Percentiles rank a stretch among this genome's conserved stretches.
phyloP scores from a whole-genome alignment of 2,113 vertebrate species.

The Sinocyclocheilus rhinocerous region DNA sequence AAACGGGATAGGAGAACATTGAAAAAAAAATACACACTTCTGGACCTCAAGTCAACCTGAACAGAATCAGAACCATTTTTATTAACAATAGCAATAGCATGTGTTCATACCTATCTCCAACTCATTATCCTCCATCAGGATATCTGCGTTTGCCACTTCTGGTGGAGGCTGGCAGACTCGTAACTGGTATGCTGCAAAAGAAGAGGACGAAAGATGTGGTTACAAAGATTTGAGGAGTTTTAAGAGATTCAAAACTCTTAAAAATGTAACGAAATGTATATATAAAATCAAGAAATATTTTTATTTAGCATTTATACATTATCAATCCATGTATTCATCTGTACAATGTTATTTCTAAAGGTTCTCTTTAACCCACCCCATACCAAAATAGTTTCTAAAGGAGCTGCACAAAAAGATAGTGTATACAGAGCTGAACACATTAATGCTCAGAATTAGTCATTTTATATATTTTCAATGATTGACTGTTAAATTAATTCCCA shows the following conservation, averaged over 20 bases:
- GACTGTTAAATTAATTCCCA: too few relatives aligned
- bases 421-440: too few relatives aligned
- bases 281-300: not conserved
- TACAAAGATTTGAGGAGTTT: constrained; percentile 20
- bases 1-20: not conserved
- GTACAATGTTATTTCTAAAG: not conserved
- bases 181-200: constrained; percentile 88
- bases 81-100: not conserved
- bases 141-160: constrained; percentile 87
- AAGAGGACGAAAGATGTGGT: constrained; percentile 33
- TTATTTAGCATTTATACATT: not conserved
- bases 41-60: not conserved
- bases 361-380: too few relatives aligned
- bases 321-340: not conserved
- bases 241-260: too few relatives aligned
- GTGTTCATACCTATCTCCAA: constrained; percentile 90
- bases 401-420: too few relatives aligned
- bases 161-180: constrained; percentile 91
- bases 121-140: constrained; percentile 92
- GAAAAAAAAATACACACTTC: too few relatives aligned
- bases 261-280: not conserved
- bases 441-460: too few relatives aligned
- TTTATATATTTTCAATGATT: too few relatives aligned
- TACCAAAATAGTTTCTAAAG: not conserved
- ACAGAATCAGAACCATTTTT: not conserved